A percentile compares a stretch with the other conserved stretches of the same genome.
These are phyloP conservation scores for Drosophila siamana DNA, from an alignment of 2,888 invertebrate genomes.

Conservation along the genomic window DNA sequence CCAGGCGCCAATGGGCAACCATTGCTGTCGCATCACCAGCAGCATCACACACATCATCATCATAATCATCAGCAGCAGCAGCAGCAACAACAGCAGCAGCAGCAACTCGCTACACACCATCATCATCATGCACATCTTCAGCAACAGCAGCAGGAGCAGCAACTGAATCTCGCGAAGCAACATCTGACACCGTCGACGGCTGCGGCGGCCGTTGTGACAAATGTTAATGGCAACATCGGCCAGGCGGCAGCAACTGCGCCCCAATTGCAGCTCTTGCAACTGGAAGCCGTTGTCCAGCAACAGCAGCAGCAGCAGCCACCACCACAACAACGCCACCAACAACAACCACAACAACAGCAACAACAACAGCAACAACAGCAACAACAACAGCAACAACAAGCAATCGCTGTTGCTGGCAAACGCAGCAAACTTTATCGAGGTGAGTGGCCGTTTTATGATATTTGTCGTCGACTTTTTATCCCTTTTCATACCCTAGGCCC, in stretches of 20 bases:
- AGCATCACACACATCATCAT: slow-evolving; percentile 38
- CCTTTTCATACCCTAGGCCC: slow-evolving; percentile 16
- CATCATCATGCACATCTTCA: slow-evolving; percentile 31
- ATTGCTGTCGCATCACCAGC: slow-evolving; percentile 26
- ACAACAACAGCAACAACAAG: slow-evolving; percentile 87
- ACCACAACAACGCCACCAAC: slow-evolving; percentile 47
- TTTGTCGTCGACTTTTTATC: slow-evolving; percentile 57
- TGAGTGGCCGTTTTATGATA: slow-evolving; percentile 86
- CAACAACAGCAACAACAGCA: slow-evolving; percentile 86
- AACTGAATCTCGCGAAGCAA: slow-evolving; percentile 52
- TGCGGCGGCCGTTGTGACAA: slow-evolving; percentile 46
- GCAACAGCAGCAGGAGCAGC: slow-evolving; percentile 38
- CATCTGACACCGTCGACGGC: slow-evolving; percentile 51
- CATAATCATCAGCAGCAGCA: slow-evolving; percentile 48
- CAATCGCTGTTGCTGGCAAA: slow-evolving; percentile 88
- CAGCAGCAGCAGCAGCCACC: slow-evolving; percentile 72
- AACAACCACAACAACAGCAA: slow-evolving; percentile 74
- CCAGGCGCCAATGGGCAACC: slow-evolving; percentile 66
- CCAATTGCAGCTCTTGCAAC: slow-evolving; percentile 90
- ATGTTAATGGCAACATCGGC: slow-evolving; percentile 71
- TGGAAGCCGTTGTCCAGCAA: slow-evolving; percentile 90
- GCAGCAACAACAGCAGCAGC: slow-evolving; percentile 41
- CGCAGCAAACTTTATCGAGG: slow-evolving; percentile 92
- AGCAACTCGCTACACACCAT: too few relatives aligned
- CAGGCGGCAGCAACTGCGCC: slow-evolving; percentile 61